A percentile compares a stretch with the other conserved stretches of the same genome.
These are phyloP conservation scores for Pterois miles DNA, from an alignment of 2,797 vertebrate genomes.

Conservation along the genomic window DNA sequence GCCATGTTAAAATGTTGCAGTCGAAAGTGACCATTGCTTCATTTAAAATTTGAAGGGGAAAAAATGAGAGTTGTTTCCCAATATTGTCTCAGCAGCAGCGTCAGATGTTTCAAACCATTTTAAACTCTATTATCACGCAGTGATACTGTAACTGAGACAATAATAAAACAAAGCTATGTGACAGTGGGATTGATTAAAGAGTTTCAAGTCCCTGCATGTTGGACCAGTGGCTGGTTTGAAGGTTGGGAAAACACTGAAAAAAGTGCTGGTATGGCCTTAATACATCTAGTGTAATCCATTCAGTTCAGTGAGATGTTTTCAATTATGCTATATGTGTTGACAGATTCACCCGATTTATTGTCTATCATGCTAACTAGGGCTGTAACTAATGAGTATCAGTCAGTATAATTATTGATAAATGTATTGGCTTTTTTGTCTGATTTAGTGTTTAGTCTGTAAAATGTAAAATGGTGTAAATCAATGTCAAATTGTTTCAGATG, in stretches of 20 bases:
- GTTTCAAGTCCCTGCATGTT: slow-evolving; percentile 42
- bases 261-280: not conserved
- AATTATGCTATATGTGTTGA: no score
- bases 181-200: slow-evolving; percentile 43
- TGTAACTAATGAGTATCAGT: no score
- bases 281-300: not conserved
- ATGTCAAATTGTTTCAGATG: no score
- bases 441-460: no score
- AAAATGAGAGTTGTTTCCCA: not conserved
- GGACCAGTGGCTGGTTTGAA: not conserved
- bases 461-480: no score
- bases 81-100: not conserved
- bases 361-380: not conserved
- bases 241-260: not conserved
- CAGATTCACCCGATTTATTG: not conserved
- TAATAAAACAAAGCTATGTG: slow-evolving; percentile 4
- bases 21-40: not conserved
- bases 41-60: not conserved
- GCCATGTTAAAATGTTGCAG: not conserved
- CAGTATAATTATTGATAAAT: no score
- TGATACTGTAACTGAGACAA: slow-evolving; percentile 8
- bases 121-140: not conserved
- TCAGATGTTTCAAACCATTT: not conserved
- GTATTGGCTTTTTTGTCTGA: no score
- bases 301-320: not conserved